Percentiles rank a stretch among this genome's conserved stretches.
These are phyloP conservation scores for Suricata suricatta DNA, from an alignment of 2,113 vertebrate genomes.

Conservation along the genomic window DNA sequence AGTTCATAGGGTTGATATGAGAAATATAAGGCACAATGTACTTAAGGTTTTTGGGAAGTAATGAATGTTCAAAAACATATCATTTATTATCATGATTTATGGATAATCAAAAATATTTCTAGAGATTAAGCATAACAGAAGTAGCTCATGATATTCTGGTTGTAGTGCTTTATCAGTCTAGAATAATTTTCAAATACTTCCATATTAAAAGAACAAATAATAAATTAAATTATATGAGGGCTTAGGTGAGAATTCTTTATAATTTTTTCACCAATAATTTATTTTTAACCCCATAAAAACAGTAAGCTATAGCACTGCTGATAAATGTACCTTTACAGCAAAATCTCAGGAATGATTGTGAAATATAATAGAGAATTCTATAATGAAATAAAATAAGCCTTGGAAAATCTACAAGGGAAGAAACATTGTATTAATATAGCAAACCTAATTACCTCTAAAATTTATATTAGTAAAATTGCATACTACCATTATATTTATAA, in stretches of 20 bases:
- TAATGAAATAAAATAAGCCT: neutral
- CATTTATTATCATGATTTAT: neutral
- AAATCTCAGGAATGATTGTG: neutral
- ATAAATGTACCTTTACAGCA: neutral
- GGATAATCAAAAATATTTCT: neutral
- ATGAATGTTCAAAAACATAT: neutral
- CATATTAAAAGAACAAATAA: neutral
- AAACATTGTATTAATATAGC: neutral
- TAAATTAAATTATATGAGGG: neutral
- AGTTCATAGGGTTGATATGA: neutral
- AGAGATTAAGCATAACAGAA: neutral
- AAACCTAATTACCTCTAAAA: neutral
- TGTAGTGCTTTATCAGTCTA: neutral
- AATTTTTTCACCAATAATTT: neutral
- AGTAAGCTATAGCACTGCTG: neutral
- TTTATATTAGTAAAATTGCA: neutral
- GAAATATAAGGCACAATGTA: neutral
- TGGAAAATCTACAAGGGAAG: neutral
- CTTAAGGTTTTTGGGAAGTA: neutral
- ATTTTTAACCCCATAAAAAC: neutral
- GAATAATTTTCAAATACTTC: neutral
- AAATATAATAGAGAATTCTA: neutral
- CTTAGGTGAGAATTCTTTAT: neutral
- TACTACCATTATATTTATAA: neutral
- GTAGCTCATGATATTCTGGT: neutral